Evolutionary conservation across 2,888 invertebrate genomes (phyloP).

Genomic region (Mythimna ferrago): DNA sequence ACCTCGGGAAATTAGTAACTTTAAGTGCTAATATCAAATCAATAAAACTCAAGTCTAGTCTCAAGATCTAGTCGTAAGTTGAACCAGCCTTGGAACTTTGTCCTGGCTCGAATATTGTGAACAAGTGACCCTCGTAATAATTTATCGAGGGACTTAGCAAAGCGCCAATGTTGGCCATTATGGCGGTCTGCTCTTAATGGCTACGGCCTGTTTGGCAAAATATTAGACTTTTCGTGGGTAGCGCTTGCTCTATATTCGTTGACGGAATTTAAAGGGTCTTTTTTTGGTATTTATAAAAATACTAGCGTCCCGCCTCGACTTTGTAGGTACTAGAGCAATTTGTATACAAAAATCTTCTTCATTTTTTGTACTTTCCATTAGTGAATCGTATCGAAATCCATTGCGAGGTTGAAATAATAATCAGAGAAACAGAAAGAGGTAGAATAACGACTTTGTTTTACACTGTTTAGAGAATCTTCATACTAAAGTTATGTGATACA

Average conservation of each 20-base stretch:
- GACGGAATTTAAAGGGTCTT: background rate
- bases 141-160: conserved; percentile 44
- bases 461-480: no score
- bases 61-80: conserved; percentile 29
- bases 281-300: conserved; percentile 6
- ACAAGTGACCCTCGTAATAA: conserved; percentile 44
- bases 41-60: conserved; percentile 35
- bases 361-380: no score
- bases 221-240: conserved; percentile 21
- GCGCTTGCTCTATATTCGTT: background rate
- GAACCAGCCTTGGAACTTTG: conserved; percentile 32
- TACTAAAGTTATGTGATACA: no score
- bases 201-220: conserved; percentile 19
- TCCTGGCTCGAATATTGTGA: conserved; percentile 12
- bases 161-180: conserved; percentile 28
- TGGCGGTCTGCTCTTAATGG: conserved; percentile 35
- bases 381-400: no score
- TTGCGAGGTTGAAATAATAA: no score
- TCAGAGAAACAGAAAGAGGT: no score
- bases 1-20: background rate
- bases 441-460: no score
- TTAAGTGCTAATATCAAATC: conserved; percentile 18
- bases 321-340: no score
- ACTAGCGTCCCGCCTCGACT: background rate
- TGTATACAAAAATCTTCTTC: no score